Percentiles rank a stretch among this genome's conserved stretches.
Conservation (phyloP, 2,797 vertebrate genomes). For the Valencia hispanica region DNA sequence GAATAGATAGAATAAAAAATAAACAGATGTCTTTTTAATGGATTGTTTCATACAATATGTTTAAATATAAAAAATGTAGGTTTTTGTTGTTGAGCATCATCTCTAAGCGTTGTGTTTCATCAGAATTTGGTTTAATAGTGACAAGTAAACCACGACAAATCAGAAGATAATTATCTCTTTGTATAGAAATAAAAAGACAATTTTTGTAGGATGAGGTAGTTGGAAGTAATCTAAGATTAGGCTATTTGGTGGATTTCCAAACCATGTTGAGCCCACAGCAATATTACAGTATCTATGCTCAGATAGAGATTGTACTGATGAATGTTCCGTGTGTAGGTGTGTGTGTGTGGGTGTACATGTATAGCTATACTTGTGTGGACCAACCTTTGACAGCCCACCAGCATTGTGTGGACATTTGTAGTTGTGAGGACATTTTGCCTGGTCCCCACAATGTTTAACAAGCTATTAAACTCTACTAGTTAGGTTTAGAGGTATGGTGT, state of each 20-base stretch:
- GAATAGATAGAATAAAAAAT: too few relatives aligned
- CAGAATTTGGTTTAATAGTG: not conserved
- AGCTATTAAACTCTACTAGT: too few relatives aligned
- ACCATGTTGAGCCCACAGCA: constrained; percentile 21
- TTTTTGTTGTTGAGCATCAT: not conserved
- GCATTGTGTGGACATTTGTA: too few relatives aligned
- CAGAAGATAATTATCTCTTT: constrained; percentile 24
- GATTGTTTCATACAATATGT: not conserved
- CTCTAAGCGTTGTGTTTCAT: not conserved
- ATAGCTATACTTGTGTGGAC: too few relatives aligned
- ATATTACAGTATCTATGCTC: constrained; percentile 47
- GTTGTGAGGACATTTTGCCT: too few relatives aligned
- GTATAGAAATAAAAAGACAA: constrained; percentile 8
- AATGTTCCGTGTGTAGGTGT: constrained; percentile 55
- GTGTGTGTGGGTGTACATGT: constrained; percentile 22
- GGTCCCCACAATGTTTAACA: too few relatives aligned
- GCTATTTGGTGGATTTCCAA: constrained; percentile 59
- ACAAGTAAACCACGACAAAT: constrained; percentile 6
- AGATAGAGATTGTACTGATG: constrained; percentile 66
- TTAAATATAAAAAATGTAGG: not conserved
- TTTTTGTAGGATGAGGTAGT: constrained; percentile 35
- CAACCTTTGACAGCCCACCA: too few relatives aligned
- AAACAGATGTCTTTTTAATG: not conserved
- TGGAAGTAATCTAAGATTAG: constrained; percentile 29
- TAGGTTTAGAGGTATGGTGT: too few relatives aligned